These are phyloP conservation scores for Uria aalge DNA, from an alignment of 2,113 vertebrate species.

Conservation along the genomic window DNA sequence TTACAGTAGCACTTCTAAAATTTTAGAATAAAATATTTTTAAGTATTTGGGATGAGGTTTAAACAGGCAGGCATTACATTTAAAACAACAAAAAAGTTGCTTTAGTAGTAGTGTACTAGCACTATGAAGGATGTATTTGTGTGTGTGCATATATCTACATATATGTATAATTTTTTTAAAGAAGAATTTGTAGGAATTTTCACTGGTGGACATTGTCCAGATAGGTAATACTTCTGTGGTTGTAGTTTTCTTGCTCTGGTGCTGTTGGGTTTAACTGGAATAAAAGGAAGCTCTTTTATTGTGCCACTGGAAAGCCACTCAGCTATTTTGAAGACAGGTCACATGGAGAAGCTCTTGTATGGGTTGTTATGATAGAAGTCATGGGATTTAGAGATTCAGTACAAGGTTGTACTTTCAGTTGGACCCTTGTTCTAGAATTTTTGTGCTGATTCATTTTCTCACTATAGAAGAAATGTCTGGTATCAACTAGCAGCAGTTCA, in stretches of 20 bases:
- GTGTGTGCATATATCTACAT: too few species aligned
- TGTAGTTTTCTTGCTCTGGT: not conserved
- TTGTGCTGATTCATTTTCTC: not conserved
- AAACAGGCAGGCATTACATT: not conserved
- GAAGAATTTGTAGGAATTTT: not conserved
- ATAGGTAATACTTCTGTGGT: not conserved
- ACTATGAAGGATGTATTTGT: not conserved
- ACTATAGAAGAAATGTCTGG: not conserved
- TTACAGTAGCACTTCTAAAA: not conserved
- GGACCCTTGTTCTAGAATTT: not conserved
- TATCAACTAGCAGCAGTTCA: not conserved
- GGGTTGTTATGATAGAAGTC: not conserved
- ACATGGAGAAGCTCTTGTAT: fast-evolving
- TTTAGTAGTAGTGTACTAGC: not conserved
- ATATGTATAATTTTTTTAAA: not conserved
- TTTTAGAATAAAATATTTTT: not conserved
- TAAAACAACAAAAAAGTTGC: not conserved
- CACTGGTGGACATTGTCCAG: not conserved
- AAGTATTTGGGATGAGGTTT: not conserved
- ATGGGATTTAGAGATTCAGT: not conserved
- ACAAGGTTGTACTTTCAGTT: not conserved
- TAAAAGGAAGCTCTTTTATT: not conserved
- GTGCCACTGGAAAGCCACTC: not conserved
- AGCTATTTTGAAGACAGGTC: not conserved
- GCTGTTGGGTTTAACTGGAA: not conserved